Percentiles rank a stretch among this genome's conserved stretches.
These are phyloP conservation scores for Cepaea hortensis DNA, from an alignment of 2,888 invertebrate genomes.

Conservation along the genomic window DNA sequence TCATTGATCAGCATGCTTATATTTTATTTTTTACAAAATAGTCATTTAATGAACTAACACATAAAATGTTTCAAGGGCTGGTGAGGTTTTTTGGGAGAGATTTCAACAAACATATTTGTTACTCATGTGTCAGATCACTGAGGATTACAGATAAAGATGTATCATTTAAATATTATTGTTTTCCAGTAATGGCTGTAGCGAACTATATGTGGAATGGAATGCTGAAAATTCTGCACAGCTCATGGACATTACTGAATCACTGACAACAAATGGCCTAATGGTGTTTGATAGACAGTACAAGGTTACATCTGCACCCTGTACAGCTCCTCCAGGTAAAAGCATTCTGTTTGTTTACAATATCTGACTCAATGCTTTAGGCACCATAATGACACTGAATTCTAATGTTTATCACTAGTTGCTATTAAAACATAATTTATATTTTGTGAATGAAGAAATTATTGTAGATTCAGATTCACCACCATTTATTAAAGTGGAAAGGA, in stretches of 20 bases:
- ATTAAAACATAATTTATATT: no score
- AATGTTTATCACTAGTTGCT: no score
- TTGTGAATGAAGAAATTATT: no score
- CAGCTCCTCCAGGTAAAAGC: neutral
- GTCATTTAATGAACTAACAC: no score
- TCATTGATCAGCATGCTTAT: no score
- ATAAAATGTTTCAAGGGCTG: no score
- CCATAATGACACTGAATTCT: no score
- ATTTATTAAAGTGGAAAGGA: no score
- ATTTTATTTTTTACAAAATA: no score
- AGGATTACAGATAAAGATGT: neutral
- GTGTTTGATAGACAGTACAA: neutral
- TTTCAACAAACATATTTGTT: neutral
- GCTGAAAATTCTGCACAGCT: neutral
- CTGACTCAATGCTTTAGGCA: no score
- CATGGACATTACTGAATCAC: neutral
- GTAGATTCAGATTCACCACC: no score
- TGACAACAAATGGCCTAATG: neutral
- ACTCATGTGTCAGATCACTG: neutral
- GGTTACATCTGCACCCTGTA: neutral
- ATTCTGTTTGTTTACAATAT: neutral
- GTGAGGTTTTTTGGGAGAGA: neutral
- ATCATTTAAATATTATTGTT: neutral
- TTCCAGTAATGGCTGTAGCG: conserved; percentile 15
- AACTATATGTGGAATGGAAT: conserved; percentile 22